These are phyloP conservation scores for Tympanuchus pallidicinctus DNA, from an alignment of 2,113 vertebrate genomes.

Conservation along the genomic window DNA sequence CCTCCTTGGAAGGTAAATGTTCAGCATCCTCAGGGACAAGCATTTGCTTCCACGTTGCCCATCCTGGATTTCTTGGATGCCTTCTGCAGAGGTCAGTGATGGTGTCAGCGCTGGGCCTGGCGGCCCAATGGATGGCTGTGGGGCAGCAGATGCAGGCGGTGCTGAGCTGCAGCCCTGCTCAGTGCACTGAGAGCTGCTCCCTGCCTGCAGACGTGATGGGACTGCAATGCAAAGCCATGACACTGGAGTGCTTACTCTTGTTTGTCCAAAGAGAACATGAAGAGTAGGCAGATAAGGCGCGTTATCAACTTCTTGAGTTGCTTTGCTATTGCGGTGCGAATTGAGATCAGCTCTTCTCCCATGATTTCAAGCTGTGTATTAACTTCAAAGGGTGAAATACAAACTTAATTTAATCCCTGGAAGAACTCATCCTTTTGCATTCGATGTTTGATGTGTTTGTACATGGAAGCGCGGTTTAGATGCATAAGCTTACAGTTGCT, in stretches of 20 bases:
- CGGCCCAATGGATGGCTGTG: too few relatives aligned
- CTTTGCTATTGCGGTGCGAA: accelerated
- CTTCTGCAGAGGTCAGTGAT: background rate
- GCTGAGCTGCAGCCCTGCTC: too few relatives aligned
- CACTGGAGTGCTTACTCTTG: accelerated
- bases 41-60: background rate
- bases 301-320: background rate
- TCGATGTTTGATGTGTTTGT: accelerated
- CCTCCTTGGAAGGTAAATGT: too few relatives aligned
- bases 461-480: accelerated
- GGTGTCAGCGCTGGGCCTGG: too few relatives aligned
- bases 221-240: accelerated
- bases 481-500: accelerated
- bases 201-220: background rate
- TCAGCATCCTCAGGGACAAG: too few relatives aligned
- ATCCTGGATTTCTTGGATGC: background rate
- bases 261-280: background rate
- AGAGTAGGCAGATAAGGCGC: background rate
- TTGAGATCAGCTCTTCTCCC: background rate
- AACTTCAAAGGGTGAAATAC: background rate
- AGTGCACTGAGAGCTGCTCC: too few relatives aligned
- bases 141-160: too few relatives aligned
- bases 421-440: accelerated
- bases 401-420: accelerated
- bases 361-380: background rate